Conservation (phyloP, 2,888 invertebrate genomes). For the Itoplectis maculator region DNA sequence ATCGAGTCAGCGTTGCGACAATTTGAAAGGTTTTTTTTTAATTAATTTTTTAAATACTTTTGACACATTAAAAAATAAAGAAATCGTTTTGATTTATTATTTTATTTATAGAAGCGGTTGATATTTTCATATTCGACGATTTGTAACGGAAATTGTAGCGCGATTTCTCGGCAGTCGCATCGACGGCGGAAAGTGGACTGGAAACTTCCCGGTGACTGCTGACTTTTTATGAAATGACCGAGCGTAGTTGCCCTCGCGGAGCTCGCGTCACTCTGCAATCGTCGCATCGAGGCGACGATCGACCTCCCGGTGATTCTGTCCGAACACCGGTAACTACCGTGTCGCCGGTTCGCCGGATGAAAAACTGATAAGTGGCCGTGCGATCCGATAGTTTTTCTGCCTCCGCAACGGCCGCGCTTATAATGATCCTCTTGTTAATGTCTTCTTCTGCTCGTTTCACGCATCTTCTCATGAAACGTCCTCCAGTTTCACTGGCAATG, state of each 20-base stretch:
- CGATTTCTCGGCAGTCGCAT: constrained; percentile 14
- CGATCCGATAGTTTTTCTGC: constrained; percentile 14
- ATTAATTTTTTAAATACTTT: no score
- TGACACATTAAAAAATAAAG: no score
- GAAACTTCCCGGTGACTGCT: constrained; percentile 47
- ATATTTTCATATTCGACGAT: neutral
- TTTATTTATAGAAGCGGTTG: no score
- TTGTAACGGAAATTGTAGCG: neutral
- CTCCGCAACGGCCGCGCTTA: constrained; percentile 38
- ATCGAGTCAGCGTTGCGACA: no score
- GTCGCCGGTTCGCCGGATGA: neutral
- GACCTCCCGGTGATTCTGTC: neutral
- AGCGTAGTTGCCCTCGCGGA: neutral
- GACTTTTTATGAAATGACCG: constrained; percentile 44
- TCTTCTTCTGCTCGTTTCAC: constrained; percentile 3
- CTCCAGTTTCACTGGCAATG: neutral
- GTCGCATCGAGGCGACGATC: constrained; percentile 6
- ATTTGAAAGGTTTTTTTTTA: no score
- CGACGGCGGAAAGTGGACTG: constrained; percentile 33
- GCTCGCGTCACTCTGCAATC: neutral
- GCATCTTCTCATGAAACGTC: neutral
- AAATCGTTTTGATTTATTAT: no score
- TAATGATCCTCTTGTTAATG: neutral
- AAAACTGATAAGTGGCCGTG: constrained; percentile 23
- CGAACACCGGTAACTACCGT: neutral